Percentiles rank a stretch among this genome's conserved stretches.
These are phyloP conservation scores for Myotis planiceps DNA, from an alignment of 2,797 vertebrate species.

Conservation along the genomic window DNA sequence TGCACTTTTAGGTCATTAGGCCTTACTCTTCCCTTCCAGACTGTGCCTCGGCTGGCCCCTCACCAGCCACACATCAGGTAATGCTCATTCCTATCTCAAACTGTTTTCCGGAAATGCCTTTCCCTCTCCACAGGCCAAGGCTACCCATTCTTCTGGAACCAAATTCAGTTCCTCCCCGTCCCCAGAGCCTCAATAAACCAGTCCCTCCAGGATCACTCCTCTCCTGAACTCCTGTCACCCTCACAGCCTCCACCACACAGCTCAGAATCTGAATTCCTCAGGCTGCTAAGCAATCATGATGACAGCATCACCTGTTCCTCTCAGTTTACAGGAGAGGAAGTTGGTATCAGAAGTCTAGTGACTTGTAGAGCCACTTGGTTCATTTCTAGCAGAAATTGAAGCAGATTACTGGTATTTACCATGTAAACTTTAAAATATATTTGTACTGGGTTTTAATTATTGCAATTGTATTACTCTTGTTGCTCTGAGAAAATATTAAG, in stretches of 20 bases:
- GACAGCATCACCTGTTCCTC: neutral
- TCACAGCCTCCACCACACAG: neutral
- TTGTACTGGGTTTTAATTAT: constrained; percentile 16
- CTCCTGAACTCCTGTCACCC: neutral
- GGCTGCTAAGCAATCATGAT: neutral
- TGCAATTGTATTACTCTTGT: neutral
- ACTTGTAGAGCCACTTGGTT: neutral
- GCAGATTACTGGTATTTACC: neutral
- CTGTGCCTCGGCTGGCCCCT: neutral
- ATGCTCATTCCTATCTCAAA: neutral
- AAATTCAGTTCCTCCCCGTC: neutral
- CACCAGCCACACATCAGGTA: neutral
- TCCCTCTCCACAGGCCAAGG: neutral
- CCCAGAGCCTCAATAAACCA: neutral
- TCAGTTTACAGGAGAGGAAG: neutral
- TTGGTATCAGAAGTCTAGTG: neutral
- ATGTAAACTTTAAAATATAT: neutral
- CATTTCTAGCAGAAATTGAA: neutral
- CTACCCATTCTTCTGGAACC: neutral
- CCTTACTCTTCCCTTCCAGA: neutral
- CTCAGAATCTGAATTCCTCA: neutral
- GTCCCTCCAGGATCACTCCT: neutral
- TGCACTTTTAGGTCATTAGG: neutral
- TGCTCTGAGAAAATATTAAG: neutral
- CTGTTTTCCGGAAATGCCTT: neutral